A percentile compares a stretch with the other conserved stretches of the same genome.
Evolutionary conservation across 2,797 vertebrate species (phyloP).

Genomic region (Malurus leucopterus): DNA sequence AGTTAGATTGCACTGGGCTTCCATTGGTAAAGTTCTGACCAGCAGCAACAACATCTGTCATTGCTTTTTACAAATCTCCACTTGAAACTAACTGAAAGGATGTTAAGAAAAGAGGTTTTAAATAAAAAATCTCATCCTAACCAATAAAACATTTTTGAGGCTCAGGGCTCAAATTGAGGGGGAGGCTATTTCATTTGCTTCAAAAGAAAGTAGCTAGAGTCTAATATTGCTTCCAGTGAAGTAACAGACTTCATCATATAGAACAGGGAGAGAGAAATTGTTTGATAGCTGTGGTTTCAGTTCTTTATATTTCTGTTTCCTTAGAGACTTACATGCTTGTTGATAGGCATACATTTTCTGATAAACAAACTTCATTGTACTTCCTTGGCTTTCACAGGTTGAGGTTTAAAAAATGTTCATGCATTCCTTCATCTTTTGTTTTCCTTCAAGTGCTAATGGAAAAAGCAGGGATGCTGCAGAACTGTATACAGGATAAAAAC

Average conservation of each 20-base stretch:
- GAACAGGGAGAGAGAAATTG: not conserved
- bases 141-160: not conserved
- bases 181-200: not conserved
- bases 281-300: not conserved
- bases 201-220: not conserved
- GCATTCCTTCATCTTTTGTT: not conserved
- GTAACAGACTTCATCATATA: not conserved
- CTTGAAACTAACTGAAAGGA: not conserved
- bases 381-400: not conserved
- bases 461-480: not conserved
- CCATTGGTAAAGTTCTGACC: not conserved
- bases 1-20: not conserved
- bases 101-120: not conserved
- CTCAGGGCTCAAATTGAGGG: not conserved
- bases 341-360: not conserved
- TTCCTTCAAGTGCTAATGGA: not conserved
- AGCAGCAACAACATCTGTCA: not conserved
- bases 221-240: not conserved
- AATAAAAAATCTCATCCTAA: not conserved
- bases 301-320: not conserved
- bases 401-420: not conserved
- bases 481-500: not conserved
- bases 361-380: not conserved
- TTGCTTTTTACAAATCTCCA: not conserved
- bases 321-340: not conserved